A percentile compares a stretch with the other conserved stretches of the same genome.
phyloP scores from a whole-genome alignment of 2,888 invertebrate species.

The Drosophila kambysellisi region DNA sequence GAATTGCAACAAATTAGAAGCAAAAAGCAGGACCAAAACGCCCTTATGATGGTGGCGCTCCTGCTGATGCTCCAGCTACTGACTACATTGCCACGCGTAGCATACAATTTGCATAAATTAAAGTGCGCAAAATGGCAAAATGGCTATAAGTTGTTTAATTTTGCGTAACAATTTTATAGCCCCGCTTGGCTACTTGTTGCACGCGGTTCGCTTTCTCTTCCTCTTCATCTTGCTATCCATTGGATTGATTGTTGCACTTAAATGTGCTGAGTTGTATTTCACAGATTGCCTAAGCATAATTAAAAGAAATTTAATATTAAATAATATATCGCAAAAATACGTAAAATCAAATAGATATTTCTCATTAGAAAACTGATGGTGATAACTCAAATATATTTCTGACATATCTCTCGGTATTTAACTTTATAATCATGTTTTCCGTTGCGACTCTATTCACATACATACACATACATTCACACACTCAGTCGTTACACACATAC shows the following conservation, averaged over 20 bases:
- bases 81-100: constrained; percentile 64
- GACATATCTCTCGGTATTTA: constrained; percentile 2
- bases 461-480: constrained; percentile 2
- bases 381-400: constrained; percentile 1
- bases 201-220: constrained; percentile 1
- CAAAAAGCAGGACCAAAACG: not conserved
- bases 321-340: not conserved
- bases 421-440: constrained; percentile 3
- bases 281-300: not conserved
- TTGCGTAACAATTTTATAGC: constrained; percentile 60
- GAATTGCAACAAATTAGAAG: constrained; percentile 71
- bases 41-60: constrained; percentile 10
- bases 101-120: constrained; percentile 77
- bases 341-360: not conserved
- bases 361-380: not conserved
- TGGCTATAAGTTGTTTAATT: constrained; percentile 72
- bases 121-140: constrained; percentile 50
- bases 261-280: not conserved
- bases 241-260: constrained; percentile 2
- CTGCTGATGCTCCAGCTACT: constrained; percentile 7
- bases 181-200: constrained; percentile 65
- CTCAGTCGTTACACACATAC: constrained; percentile 1
- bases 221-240: not conserved
- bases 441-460: constrained; percentile 9
- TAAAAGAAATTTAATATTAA: not conserved